Evolutionary conservation across 2,888 invertebrate genomes (phyloP).

Genomic region (Caenorhabditis drosophilae): DNA sequence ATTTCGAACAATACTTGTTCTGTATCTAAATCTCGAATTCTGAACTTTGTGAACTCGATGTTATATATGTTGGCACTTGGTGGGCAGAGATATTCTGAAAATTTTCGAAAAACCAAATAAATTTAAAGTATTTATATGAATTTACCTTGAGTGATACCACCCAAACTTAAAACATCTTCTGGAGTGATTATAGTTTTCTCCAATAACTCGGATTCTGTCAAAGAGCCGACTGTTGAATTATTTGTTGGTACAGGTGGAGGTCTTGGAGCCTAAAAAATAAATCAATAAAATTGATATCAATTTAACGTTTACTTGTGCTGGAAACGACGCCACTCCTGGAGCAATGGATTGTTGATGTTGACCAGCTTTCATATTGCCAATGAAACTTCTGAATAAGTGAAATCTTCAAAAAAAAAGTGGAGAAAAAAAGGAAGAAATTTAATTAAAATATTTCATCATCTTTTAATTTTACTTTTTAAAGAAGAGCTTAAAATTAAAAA

Average conservation of each 20-base stretch:
- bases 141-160: conserved; percentile 38
- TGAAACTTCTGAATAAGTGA: not conserved
- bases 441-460: too few relatives aligned
- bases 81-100: conserved; percentile 83
- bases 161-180: conserved; percentile 37
- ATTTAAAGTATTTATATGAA: conserved; percentile 47
- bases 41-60: conserved; percentile 95
- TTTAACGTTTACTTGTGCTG: conserved; percentile 21
- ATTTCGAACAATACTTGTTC: conserved; percentile 91
- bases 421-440: too few relatives aligned
- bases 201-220: conserved; percentile 34
- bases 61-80: conserved; percentile 95
- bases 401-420: not conserved
- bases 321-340: conserved; percentile 19
- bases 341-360: conserved; percentile 25
- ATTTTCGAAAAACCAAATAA: too few relatives aligned
- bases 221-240: conserved; percentile 1
- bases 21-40: conserved; percentile 88
- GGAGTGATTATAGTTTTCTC: conserved; percentile 35
- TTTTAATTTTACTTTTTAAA: too few relatives aligned
- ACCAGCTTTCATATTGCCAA: conserved; percentile 23
- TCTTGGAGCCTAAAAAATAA: conserved; percentile 17
- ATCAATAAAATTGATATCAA: not conserved
- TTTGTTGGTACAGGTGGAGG: conserved; percentile 17
- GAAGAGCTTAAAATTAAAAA: too few relatives aligned